These are phyloP conservation scores for Emydura subglobosa DNA, from an alignment of 2,113 vertebrate genomes.

Conservation along the genomic window DNA sequence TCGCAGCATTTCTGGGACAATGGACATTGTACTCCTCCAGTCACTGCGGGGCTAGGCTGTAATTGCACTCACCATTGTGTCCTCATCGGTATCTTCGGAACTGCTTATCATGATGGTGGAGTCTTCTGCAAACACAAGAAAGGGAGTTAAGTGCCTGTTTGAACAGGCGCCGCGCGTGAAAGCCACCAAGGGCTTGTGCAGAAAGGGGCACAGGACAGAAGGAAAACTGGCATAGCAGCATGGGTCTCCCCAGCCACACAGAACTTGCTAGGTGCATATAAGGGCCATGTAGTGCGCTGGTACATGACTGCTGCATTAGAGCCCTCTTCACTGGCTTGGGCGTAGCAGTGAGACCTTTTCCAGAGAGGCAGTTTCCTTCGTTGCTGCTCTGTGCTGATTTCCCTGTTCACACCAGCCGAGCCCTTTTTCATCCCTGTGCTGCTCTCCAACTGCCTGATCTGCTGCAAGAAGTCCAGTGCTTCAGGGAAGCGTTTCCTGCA, in stretches of 20 bases:
- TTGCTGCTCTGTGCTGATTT: background rate
- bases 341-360: background rate
- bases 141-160: no score
- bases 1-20: background rate
- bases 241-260: background rate
- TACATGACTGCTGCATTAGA: background rate
- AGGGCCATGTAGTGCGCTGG: background rate
- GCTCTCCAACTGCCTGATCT: background rate
- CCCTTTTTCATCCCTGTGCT: background rate
- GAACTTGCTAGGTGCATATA: background rate
- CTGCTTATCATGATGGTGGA: slow-evolving; percentile 76
- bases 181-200: accelerated
- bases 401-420: background rate
- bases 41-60: background rate
- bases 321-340: background rate
- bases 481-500: background rate
- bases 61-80: slow-evolving; percentile 59
- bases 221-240: background rate
- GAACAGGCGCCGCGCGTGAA: background rate
- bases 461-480: background rate
- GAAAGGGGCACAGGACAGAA: background rate
- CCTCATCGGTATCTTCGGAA: slow-evolving; percentile 73
- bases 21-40: accelerated
- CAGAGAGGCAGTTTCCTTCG: background rate
- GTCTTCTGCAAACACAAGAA: slow-evolving; percentile 42